Evolutionary conservation across 2,113 vertebrate genomes (phyloP).

Genomic region (Colistium nudipinnis): DNA sequence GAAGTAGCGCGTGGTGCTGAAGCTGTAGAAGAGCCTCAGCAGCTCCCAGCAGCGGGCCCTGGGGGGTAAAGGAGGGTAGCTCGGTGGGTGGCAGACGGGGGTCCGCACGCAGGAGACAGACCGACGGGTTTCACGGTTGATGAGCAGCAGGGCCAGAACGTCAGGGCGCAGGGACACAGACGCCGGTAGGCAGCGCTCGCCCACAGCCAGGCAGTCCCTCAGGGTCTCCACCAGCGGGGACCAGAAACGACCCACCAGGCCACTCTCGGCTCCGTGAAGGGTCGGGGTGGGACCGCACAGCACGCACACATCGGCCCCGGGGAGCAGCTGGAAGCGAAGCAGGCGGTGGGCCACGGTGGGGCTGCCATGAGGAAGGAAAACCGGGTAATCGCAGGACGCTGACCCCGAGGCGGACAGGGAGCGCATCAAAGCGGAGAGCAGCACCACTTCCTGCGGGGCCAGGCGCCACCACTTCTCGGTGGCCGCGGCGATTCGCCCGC

Average conservation of each 20-base stretch:
- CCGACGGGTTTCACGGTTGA: slow-evolving; percentile 86
- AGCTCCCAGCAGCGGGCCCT: slow-evolving; percentile 79
- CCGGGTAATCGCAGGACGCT: slow-evolving; percentile 86
- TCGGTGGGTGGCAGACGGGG: neutral
- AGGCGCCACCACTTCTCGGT: slow-evolving; percentile 93
- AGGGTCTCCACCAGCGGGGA: slow-evolving; percentile 83
- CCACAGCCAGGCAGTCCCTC: slow-evolving; percentile 78
- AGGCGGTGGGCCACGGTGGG: slow-evolving; percentile 90
- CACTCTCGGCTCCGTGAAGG: slow-evolving; percentile 80
- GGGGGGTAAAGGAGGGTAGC: slow-evolving; percentile 54
- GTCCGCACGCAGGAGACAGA: slow-evolving; percentile 80
- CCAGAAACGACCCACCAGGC: slow-evolving; percentile 86
- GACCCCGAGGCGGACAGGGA: slow-evolving; percentile 79
- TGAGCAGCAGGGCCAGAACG: slow-evolving; percentile 85
- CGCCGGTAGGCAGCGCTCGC: slow-evolving; percentile 76
- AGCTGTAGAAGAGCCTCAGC: slow-evolving; percentile 85
- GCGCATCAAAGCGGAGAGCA: slow-evolving; percentile 84
- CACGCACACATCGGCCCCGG: slow-evolving; percentile 84
- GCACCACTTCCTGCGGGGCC: slow-evolving; percentile 84
- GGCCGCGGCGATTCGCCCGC: slow-evolving; percentile 81
- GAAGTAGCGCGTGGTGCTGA: slow-evolving; percentile 84
- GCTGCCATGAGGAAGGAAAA: slow-evolving; percentile 92
- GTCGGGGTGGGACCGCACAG: slow-evolving; percentile 89
- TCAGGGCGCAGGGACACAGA: slow-evolving; percentile 80
- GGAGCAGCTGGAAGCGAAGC: slow-evolving; percentile 88